These are phyloP conservation scores for Tachuris rubrigastra DNA, from an alignment of 2,113 vertebrate genomes.

Conservation along the genomic window DNA sequence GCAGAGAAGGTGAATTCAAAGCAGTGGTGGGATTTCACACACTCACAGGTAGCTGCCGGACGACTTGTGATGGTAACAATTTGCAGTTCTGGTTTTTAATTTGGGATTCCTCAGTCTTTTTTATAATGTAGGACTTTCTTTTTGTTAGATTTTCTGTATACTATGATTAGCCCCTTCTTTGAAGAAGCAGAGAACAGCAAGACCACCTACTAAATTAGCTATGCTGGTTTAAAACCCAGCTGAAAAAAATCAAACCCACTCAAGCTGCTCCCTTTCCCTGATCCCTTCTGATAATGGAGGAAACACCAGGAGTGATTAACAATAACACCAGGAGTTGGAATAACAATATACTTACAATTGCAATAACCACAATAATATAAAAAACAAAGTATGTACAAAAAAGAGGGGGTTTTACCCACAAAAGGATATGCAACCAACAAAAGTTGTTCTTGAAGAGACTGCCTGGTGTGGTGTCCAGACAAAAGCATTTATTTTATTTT, in stretches of 20 bases:
- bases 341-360: neutral
- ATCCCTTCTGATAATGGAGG: neutral
- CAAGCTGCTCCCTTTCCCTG: neutral
- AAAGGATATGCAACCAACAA: neutral
- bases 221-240: neutral
- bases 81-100: neutral
- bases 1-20: neutral
- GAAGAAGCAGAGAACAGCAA: neutral
- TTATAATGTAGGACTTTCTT: neutral
- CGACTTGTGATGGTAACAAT: neutral
- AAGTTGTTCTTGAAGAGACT: neutral
- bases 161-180: neutral
- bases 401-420: neutral
- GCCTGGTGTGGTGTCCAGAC: neutral
- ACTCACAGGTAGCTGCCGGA: neutral
- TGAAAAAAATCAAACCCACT: neutral
- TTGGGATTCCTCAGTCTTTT: accelerated
- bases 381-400: neutral
- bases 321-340: too few species aligned
- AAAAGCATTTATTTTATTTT: neutral
- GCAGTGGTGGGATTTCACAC: neutral
- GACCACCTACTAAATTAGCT: neutral
- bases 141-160: neutral
- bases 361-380: neutral
- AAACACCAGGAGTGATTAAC: neutral